Conservation (phyloP, 2,113 vertebrate species). For the Tetrao urogallus region DNA sequence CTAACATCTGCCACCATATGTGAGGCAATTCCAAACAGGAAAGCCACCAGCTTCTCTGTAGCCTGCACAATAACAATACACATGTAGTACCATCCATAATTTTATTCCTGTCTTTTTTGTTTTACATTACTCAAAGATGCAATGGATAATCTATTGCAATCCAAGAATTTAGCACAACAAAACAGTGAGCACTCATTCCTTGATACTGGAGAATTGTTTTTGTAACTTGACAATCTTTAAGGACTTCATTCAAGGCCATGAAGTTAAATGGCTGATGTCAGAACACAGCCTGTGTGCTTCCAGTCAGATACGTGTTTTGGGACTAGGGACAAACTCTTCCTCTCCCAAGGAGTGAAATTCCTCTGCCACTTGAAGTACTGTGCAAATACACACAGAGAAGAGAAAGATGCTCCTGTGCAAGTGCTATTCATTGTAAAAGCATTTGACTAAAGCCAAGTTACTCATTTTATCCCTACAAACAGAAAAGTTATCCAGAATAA, state of each 20-base stretch:
- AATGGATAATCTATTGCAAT: neutral
- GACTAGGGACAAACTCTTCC: neutral
- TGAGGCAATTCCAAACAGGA: slow-evolving; percentile 81
- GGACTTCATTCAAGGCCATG: neutral
- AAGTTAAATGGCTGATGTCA: neutral
- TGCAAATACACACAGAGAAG: neutral
- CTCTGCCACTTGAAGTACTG: neutral
- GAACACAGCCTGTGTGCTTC: neutral
- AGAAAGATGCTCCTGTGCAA: neutral
- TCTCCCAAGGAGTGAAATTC: neutral
- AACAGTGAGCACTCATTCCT: neutral
- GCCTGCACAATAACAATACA: slow-evolving; percentile 61
- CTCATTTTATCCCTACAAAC: neutral
- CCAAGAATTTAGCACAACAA: neutral
- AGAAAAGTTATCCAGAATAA: neutral
- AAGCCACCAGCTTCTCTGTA: slow-evolving; percentile 83
- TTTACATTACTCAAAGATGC: neutral
- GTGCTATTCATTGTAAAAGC: neutral
- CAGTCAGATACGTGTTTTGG: neutral
- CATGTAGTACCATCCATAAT: neutral
- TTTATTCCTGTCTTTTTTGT: neutral
- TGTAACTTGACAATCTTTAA: neutral
- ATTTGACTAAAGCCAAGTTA: neutral
- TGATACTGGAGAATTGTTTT: neutral
- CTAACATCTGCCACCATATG: slow-evolving; percentile 83